Base-by-base conservation (phyloP, 2,113 vertebrate species). In the Ariopsis seemanni region DNA sequence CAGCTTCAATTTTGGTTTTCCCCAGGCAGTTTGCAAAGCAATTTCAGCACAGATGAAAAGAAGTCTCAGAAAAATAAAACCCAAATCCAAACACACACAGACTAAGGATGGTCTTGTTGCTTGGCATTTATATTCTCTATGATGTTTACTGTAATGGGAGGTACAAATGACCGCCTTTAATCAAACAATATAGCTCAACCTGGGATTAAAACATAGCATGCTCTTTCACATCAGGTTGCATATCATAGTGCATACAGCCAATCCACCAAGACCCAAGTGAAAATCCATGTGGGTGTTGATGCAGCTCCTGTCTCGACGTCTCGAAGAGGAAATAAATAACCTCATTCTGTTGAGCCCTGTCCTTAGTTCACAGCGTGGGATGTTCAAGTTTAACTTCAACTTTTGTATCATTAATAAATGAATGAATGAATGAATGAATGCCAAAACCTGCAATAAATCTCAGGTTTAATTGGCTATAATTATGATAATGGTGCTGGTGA, bases 221-320 rank as follows among this genome's bases (percentile, higher is more conserved):
- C 9, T 30, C 25, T 18, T 22, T 71, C 18, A 27, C 83, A 78
- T 25, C 53, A 34, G 78, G 25, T 34, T 52, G 30, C 82, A 82
- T 27, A 77, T n/a, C 17, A 34, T 55, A 79, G 52, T 27, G 22
- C 53, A 55, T 62, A 18, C 15, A 14, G 52, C 86, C 15, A 52
- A 82, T 48, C 63, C 6, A 53, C 58, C 20, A 14, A 50, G 50
- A 67, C 7, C 53, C 25, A 12, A 14, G 48, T 50, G 12, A 63
- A 27, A 83, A 78, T 69, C 75, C 22, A 50, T 67, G 86, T 65
- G 60, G 81, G 81, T 55, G 86, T 72, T 22, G 83, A 78, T 67
- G 20, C 74, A 71, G 20, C 81, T 71, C 79, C 55, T 89, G 9
- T 69, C 71, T 85, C 57, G 48, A 52, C 79, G 4, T 65, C 67